Evolutionary conservation across 2,797 vertebrate species (phyloP).

Genomic region (Erithacus rubecula): DNA sequence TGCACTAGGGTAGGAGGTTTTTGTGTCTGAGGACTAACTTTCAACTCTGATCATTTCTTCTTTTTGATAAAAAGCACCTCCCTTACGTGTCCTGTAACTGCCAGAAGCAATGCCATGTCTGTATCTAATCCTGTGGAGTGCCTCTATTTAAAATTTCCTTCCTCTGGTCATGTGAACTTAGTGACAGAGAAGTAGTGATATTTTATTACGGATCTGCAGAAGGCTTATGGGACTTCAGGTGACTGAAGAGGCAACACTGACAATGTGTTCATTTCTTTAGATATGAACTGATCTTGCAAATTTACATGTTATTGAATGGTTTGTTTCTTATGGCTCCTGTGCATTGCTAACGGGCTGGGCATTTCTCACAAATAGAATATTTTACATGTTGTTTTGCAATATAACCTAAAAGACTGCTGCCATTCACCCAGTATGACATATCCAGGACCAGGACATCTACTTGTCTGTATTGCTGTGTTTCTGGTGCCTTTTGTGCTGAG

Average conservation of each 20-base stretch:
- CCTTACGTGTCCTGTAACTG: not conserved
- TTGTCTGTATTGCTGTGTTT: not conserved
- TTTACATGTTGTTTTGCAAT: not conserved
- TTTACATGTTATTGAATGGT: not conserved
- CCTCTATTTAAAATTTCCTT: not conserved
- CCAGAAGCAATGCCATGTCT: not conserved
- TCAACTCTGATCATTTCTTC: not conserved
- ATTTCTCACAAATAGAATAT: not conserved
- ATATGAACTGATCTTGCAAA: not conserved
- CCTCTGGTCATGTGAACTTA: not conserved
- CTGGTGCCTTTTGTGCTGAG: not conserved
- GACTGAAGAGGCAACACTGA: not conserved
- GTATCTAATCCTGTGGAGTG: not conserved
- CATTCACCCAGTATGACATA: not conserved
- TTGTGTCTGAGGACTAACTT: constrained; percentile 32
- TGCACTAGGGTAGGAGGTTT: constrained; percentile 30
- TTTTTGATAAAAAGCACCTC: not conserved
- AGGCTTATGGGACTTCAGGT: not conserved
- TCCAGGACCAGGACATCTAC: not conserved
- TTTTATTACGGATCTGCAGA: not conserved
- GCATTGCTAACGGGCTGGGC: not conserved
- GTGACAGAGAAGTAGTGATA: not conserved
- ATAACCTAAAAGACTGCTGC: not conserved
- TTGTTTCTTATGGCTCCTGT: not conserved
- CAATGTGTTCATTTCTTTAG: not conserved